phyloP scores from a whole-genome alignment of 2,888 invertebrate species.

The Epiblema foenella region DNA sequence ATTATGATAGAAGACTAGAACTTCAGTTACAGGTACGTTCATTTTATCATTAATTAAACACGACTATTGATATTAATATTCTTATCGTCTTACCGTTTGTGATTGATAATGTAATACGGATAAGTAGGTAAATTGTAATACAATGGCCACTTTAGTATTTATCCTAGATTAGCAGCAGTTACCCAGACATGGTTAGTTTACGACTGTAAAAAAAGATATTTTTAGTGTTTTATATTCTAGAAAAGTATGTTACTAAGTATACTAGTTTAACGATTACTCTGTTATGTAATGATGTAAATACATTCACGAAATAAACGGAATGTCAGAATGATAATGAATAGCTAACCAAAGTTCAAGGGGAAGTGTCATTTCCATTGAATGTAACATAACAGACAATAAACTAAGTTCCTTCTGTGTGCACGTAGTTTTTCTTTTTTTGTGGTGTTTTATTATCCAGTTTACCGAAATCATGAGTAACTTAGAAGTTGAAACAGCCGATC shows the following conservation, averaged over 20 bases:
- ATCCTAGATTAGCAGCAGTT: slow-evolving; percentile 12
- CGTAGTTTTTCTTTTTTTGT: slow-evolving; percentile 8
- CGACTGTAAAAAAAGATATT: background rate
- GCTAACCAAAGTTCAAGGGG: slow-evolving; percentile 46
- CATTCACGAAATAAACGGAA: slow-evolving; percentile 26
- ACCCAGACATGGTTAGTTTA: slow-evolving; percentile 37
- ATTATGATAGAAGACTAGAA: no score
- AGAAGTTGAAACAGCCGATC: slow-evolving; percentile 61
- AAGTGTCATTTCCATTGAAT: slow-evolving; percentile 31
- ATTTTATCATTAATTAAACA: no score
- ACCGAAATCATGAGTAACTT: slow-evolving; percentile 62
- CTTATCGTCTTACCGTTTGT: slow-evolving; percentile 30
- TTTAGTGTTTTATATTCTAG: background rate
- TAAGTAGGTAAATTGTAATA: slow-evolving; percentile 11
- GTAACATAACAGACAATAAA: background rate
- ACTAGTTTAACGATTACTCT: background rate
- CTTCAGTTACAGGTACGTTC: no score
- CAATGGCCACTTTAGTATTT: slow-evolving; percentile 18
- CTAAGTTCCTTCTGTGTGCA: background rate
- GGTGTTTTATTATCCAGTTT: background rate
- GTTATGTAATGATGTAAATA: background rate
- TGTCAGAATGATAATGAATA: slow-evolving; percentile 28
- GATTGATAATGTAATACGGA: slow-evolving; percentile 23
- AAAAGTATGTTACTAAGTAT: background rate
- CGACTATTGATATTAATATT: slow-evolving; percentile 26